These are phyloP conservation scores for Platygyra sinensis DNA, from an alignment of 64 coral and sea anemone species.

Conservation along the genomic window DNA sequence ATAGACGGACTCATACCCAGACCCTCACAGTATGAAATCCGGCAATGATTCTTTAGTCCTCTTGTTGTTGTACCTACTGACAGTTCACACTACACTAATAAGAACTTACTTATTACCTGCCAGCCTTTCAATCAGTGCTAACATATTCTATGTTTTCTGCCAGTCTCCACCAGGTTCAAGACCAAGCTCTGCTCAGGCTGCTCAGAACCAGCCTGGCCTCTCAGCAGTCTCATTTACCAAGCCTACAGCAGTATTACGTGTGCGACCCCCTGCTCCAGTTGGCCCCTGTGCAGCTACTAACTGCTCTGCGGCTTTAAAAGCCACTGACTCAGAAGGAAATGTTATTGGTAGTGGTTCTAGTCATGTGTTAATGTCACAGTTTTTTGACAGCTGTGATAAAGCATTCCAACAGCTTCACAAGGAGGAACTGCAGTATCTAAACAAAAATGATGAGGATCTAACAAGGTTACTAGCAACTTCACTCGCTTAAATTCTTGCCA, in stretches of 20 bases:
- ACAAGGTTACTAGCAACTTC: conserved; percentile 9
- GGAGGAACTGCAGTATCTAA: conserved; percentile 62
- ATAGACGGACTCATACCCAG: too few relatives aligned
- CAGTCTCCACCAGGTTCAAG: conserved; percentile 79
- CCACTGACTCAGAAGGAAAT: conserved; percentile 71
- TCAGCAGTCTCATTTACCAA: conserved; percentile 67
- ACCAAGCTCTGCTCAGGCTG: conserved; percentile 75
- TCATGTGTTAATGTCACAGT: conserved; percentile 72
- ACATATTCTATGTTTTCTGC: not conserved
- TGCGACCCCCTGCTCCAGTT: conserved; percentile 54
- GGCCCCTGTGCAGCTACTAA: conserved; percentile 75
- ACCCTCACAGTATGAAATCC: too few relatives aligned
- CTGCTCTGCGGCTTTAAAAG: conserved; percentile 68
- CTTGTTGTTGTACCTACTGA: too few relatives aligned
- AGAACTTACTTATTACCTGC: not conserved
- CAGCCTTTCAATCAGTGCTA: not conserved
- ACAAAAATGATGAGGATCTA: conserved; percentile 13
- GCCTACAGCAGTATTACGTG: conserved; percentile 64
- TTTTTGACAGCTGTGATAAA: conserved; percentile 74
- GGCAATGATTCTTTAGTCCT: too few relatives aligned
- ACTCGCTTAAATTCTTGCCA: too few relatives aligned
- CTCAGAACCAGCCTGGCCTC: conserved; percentile 23
- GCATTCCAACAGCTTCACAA: conserved; percentile 64
- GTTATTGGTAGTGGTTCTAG: conserved; percentile 70
- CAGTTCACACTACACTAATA: not conserved